Evolutionary conservation across 2,797 vertebrate species (phyloP).

Genomic region (Coendou prehensilis): DNA sequence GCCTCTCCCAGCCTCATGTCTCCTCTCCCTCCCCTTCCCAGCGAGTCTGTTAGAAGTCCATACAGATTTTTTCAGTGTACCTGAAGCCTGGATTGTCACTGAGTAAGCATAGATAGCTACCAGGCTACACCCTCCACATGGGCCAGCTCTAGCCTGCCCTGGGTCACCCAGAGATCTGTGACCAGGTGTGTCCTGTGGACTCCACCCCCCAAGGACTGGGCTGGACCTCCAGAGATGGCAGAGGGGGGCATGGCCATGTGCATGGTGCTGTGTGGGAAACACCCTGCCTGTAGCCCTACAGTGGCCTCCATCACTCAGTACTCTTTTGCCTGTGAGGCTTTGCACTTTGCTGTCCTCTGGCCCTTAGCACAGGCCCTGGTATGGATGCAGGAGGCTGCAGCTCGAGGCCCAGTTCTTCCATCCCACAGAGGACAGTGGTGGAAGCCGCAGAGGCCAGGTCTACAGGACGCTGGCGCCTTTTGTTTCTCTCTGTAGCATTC

Average conservation of each 20-base stretch:
- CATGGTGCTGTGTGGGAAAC: not conserved
- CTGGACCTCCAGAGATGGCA: not conserved
- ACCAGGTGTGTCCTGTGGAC: not conserved
- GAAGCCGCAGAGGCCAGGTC: not conserved
- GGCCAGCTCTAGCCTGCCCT: not conserved
- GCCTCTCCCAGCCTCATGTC: not conserved
- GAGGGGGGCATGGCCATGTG: fast-evolving
- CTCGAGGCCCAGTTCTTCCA: not conserved
- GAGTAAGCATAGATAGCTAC: not conserved
- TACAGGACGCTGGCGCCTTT: not conserved
- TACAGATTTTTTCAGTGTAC: not conserved
- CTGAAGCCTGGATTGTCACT: not conserved
- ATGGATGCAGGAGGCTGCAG: not conserved
- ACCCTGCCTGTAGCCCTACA: not conserved
- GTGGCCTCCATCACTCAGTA: not conserved
- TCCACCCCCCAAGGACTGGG: not conserved
- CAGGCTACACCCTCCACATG: fast-evolving
- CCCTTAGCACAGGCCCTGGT: too few relatives aligned
- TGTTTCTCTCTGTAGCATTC: not conserved
- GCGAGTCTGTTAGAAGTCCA: not conserved
- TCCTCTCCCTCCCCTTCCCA: not conserved
- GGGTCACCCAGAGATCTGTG: not conserved
- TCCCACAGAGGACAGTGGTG: not conserved
- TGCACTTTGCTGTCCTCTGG: not conserved
- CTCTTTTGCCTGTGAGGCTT: not conserved